These are phyloP conservation scores for Perizoma affinitatum DNA, from an alignment of 2,888 invertebrate species.

Conservation along the genomic window DNA sequence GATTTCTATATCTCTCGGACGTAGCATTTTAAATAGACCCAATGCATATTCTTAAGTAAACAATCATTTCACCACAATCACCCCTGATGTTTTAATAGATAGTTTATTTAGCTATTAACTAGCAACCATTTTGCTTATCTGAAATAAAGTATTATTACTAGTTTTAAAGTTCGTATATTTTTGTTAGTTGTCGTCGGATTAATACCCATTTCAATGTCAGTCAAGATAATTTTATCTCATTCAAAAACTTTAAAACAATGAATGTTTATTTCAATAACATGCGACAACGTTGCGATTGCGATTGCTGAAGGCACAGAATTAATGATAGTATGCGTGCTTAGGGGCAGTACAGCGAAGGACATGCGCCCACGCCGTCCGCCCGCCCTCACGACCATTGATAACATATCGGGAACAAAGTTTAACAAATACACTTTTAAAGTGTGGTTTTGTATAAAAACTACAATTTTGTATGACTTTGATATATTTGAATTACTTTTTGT, in stretches of 20 bases:
- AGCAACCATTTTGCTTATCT: not conserved
- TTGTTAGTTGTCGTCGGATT: conserved; percentile 11
- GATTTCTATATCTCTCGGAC: conserved; percentile 63
- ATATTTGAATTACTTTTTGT: too few species aligned
- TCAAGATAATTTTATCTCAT: conserved; percentile 9
- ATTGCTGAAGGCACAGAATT: conserved; percentile 16
- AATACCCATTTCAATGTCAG: conserved; percentile 30
- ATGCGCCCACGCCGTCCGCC: conserved; percentile 70
- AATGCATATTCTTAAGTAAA: too few species aligned
- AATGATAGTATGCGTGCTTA: conserved; percentile 39
- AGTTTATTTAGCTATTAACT: too few species aligned
- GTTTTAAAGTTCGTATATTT: not conserved
- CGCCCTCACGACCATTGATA: conserved; percentile 53
- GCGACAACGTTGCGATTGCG: conserved; percentile 55
- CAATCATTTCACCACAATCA: too few species aligned
- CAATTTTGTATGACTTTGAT: too few species aligned
- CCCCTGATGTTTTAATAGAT: too few species aligned
- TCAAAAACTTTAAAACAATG: conserved; percentile 18
- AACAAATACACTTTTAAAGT: conserved; percentile 25
- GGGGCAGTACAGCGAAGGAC: conserved; percentile 75
- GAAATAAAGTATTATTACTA: not conserved
- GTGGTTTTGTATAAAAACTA: not conserved
- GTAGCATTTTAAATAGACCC: too few species aligned
- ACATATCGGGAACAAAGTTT: conserved; percentile 55
- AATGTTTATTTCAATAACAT: conserved; percentile 42